Conservation (phyloP, 64 coral and sea anemone genomes). For the Anthopleura sola region DNA sequence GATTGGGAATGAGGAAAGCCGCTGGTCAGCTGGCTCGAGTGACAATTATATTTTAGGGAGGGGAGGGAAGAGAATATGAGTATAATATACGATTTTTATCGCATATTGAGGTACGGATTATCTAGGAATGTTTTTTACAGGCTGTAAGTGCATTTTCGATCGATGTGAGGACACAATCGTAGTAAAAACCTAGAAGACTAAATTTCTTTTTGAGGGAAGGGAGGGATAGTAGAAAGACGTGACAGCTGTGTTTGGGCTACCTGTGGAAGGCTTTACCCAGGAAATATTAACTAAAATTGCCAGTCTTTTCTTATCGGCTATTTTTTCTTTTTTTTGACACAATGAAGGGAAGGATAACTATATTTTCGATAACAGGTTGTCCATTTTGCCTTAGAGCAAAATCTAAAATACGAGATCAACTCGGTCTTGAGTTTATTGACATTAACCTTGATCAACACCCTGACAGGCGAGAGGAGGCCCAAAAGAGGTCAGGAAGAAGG, state of each 20-base stretch:
- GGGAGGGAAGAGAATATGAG: background rate
- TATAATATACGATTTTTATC: too few species aligned
- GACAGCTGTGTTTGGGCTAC: background rate
- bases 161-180: background rate
- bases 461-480: constrained; percentile 57
- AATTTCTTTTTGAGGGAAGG: background rate
- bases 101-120: too few species aligned
- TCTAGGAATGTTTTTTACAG: too few species aligned
- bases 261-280: background rate
- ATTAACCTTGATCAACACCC: constrained; percentile 86
- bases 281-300: background rate
- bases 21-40: background rate
- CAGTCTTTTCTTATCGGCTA: background rate
- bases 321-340: background rate
- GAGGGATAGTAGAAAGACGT: background rate
- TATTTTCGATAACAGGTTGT: constrained; percentile 83
- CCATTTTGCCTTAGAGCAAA: constrained; percentile 88
- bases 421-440: constrained; percentile 67
- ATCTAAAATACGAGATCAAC: constrained; percentile 63
- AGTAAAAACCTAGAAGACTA: background rate
- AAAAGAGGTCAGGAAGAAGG: constrained; percentile 61
- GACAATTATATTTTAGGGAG: background rate
- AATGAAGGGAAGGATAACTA: constrained; percentile 79
- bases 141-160: too few species aligned
- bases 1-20: background rate